Evolutionary conservation across 2,113 vertebrate genomes (phyloP).

Genomic region (Amphiprion ocellaris): DNA sequence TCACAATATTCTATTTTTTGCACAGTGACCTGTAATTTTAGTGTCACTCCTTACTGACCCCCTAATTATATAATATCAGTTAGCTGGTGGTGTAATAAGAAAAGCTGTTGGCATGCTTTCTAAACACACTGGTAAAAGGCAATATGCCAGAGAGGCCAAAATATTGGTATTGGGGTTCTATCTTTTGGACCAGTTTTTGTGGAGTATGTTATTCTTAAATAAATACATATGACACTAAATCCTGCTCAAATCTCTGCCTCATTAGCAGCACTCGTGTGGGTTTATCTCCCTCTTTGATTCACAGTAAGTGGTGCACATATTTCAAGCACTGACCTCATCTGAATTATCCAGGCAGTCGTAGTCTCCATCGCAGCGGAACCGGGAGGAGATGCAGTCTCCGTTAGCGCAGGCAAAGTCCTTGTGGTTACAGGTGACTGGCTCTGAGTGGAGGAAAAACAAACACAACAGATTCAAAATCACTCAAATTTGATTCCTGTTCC

Average conservation of each 20-base stretch:
- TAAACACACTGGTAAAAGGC: background rate
- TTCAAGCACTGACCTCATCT: slow-evolving; percentile 89
- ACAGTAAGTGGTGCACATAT: slow-evolving; percentile 7
- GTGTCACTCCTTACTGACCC: background rate
- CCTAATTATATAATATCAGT: slow-evolving; percentile 1
- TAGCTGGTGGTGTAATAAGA: background rate
- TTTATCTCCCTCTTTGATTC: slow-evolving; percentile 17
- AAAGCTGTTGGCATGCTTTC: background rate
- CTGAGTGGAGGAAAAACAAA: slow-evolving; percentile 74
- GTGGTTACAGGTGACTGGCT: slow-evolving; percentile 94
- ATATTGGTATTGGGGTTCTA: background rate
- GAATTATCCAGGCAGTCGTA: slow-evolving; percentile 97
- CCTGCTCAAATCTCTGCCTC: background rate
- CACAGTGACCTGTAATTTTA: background rate
- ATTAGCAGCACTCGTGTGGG: background rate
- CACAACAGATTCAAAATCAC: slow-evolving; percentile 6
- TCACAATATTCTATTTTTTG: background rate
- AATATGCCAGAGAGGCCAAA: background rate
- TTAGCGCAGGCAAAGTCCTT: slow-evolving; percentile 96
- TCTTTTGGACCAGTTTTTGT: no score
- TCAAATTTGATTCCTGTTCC: slow-evolving; percentile 7
- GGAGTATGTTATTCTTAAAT: background rate
- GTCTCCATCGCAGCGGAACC: slow-evolving; percentile 97
- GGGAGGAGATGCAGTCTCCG: slow-evolving; percentile 95
- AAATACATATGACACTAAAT: background rate